A percentile compares a stretch with the other conserved stretches of the same genome.
Evolutionary conservation across 2,797 vertebrate species (phyloP).

Genomic region (Chiroxiphia lanceolata): DNA sequence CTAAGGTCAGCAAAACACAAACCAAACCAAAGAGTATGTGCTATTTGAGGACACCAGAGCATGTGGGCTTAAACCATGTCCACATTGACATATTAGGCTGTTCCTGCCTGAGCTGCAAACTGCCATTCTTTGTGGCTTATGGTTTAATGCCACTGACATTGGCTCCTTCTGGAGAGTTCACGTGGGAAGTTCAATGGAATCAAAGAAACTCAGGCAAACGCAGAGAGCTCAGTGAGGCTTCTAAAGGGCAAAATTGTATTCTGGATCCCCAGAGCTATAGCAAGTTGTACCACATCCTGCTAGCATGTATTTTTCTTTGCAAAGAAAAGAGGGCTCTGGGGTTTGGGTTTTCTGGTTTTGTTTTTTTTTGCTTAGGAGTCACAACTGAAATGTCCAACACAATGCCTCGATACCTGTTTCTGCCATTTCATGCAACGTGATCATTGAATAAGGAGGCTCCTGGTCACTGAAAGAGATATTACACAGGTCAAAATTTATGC

Average conservation of each 20-base stretch:
- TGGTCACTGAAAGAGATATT: slow-evolving; percentile 91
- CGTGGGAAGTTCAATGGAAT: fast-evolving
- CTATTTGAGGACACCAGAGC: fast-evolving
- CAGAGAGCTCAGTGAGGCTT: background rate
- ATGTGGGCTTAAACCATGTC: fast-evolving
- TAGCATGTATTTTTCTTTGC: background rate
- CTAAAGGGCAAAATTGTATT: background rate
- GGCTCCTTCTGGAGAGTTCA: background rate
- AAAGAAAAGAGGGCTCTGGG: background rate
- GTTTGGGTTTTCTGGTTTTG: background rate
- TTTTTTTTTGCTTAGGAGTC: background rate
- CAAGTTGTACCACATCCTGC: background rate
- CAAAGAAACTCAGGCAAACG: background rate
- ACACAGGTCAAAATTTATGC: slow-evolving; percentile 48
- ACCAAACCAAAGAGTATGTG: fast-evolving
- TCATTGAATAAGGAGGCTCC: slow-evolving; percentile 99
- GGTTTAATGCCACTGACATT: background rate
- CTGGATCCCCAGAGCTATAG: background rate
- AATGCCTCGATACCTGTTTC: slow-evolving; percentile 89
- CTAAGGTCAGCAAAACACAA: background rate
- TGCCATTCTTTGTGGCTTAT: background rate
- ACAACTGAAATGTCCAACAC: slow-evolving; percentile 29
- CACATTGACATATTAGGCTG: fast-evolving
- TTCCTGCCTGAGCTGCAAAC: background rate
- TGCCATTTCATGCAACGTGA: slow-evolving; percentile 99